Base-by-base conservation (phyloP, 1,140 invertebrate species). In the Carcinoscorpius rotundicauda region DNA sequence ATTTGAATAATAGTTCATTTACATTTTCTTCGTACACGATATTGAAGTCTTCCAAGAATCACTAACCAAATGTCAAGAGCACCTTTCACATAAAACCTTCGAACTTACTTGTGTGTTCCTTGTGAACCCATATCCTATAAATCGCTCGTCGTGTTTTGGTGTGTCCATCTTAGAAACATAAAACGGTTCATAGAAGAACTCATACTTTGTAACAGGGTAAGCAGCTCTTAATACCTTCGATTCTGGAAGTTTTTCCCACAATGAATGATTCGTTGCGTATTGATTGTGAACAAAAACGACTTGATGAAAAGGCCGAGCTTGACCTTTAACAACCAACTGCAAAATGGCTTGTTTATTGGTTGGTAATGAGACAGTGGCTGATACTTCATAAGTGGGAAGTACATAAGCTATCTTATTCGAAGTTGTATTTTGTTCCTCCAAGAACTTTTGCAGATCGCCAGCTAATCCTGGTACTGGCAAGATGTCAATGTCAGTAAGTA, bases 241-340 rank as follows among this genome's bases (percentile, higher is more conserved):
- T 52, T 75, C 72, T 5, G 76, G 71, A 52, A 78, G 72, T 69
- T 71, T 74, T 73, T 72, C 67, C 78, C 78, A 78, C 9, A 66
- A 64, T 6, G 88, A 85, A 77, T 94, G 94, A 78, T 96, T 93
- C 0, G 92, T 96, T 1, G 89, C 88, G 69, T 84, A 90, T 76
- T 97, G 91, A 76, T 93, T 93, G 74, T 91, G 89, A 69, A 92
- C 89, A 76, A 93, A 97, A 55, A 94, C 87, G 75, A 91, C 90
- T 68, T 88, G 85, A 77, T 97, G 93, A 74, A 97, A 97, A 0
- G 92, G 93, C 73, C 91, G 82, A 0, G 92, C 88, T 4, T 88
- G 75, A 11, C 86, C 86, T 70, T 86, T 86, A 63, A 81, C 84
- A 3, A 87, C 86, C 49, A 92, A 75, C 61, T 86, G 77, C 6